Evolutionary conservation across 2,888 invertebrate genomes (phyloP).

Genomic region (Merodon equestris): DNA sequence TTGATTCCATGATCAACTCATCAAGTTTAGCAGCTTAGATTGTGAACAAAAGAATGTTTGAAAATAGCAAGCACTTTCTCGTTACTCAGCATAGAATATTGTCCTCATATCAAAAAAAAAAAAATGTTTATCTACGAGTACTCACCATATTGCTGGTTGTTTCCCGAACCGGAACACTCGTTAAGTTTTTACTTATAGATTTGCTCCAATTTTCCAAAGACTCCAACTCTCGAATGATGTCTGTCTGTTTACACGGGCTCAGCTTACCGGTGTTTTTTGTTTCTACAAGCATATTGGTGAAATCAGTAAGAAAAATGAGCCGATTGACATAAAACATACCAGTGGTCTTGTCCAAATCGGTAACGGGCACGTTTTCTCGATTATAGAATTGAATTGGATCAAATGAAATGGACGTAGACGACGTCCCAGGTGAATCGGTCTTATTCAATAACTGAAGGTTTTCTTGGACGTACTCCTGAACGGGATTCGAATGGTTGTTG

Average conservation of each 20-base stretch:
- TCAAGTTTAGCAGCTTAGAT: too few species aligned
- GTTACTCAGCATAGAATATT: too few species aligned
- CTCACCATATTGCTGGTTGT: conserved; percentile 47
- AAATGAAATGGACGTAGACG: conserved; percentile 37
- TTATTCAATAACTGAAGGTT: conserved; percentile 55
- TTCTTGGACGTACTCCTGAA: conserved; percentile 45
- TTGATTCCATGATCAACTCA: too few species aligned
- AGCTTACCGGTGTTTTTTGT: conserved; percentile 39
- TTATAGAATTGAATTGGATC: conserved; percentile 21
- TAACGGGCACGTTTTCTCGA: conserved; percentile 54
- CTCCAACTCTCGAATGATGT: conserved; percentile 64
- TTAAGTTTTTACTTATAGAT: conserved; percentile 43
- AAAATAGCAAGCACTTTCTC: too few species aligned
- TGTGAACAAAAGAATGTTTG: too few species aligned
- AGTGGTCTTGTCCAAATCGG: conserved; percentile 71
- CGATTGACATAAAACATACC: conserved; percentile 44
- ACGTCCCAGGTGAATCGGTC: conserved; percentile 31
- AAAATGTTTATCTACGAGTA: too few species aligned
- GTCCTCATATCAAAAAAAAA: too few species aligned
- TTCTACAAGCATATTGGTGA: too few species aligned
- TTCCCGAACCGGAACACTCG: conserved; percentile 19
- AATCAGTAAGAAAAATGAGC: background rate
- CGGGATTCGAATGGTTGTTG: conserved; percentile 29
- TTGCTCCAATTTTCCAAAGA: conserved; percentile 65
- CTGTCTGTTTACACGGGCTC: conserved; percentile 29